Evolutionary conservation across 2,888 invertebrate genomes (phyloP).

Genomic region (Aelia acuminata): DNA sequence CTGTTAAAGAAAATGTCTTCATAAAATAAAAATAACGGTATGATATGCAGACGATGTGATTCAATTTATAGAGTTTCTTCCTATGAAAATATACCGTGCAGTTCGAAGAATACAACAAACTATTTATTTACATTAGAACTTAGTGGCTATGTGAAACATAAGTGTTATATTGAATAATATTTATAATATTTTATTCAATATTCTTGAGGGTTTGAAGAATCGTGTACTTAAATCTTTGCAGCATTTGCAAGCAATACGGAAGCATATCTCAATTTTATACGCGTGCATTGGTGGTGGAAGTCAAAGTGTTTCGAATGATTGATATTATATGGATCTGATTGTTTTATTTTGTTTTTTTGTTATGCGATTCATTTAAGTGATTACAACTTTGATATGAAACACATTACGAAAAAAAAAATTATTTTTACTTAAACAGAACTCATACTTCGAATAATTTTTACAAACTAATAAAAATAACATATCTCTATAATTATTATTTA

Average conservation of each 20-base stretch:
- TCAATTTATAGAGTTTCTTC: neutral
- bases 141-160: neutral
- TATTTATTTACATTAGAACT: constrained; percentile 55
- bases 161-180: neutral
- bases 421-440: no score
- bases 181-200: neutral
- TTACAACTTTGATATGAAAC: neutral
- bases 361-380: neutral
- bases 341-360: neutral
- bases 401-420: neutral
- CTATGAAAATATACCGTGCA: constrained; percentile 53
- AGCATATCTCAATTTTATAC: neutral
- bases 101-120: constrained; percentile 8
- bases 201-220: neutral
- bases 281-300: constrained; percentile 15
- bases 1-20: neutral
- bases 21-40: neutral
- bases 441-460: no score
- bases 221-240: neutral
- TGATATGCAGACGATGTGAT: constrained; percentile 29
- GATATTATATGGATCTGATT: neutral
- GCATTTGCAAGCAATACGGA: neutral
- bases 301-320: neutral
- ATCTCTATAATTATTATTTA: neutral
- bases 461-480: no score